Base-by-base conservation (phyloP, 2,113 vertebrate species). In the Nesogale talazaci region DNA sequence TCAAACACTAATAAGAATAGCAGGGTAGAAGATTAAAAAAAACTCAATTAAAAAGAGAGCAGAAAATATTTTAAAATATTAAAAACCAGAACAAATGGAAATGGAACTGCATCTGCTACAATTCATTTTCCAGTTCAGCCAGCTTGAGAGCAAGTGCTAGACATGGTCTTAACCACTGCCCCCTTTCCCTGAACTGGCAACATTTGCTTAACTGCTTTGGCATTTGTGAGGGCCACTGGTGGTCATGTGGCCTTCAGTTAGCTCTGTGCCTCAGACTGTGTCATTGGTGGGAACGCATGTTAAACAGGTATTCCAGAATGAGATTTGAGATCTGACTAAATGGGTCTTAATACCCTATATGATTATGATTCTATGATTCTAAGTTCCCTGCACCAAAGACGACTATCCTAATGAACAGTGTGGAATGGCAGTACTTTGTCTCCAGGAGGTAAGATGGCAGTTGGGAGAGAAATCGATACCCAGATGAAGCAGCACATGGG, bases 201-300 rank as follows among this genome's bases (percentile, higher is more conserved):
- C 72, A n/a, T 8, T 46, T 83, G 29, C 7, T 79, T 23, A 2
- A 8, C 52, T 80, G 9, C 40, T 38, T 70, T 65, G 34, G 11
- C 22, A 31, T 29, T 38, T 82, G 16, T 40, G 25, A 34, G 27
- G 77, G 27, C 46, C 70, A 23, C 46, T 57, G 34, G 79, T 2
- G 7, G 15, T 31, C 42, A 29, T 27, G 19, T 16, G 78, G 2
- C 8, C 31, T 57, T 83, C 27, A 29, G 25, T 3, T 23, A 40
- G 36, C 1, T 4, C 27, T 27, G 56, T 9, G 3, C 6, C 22
- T 27, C 0, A 0, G 42, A 46, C 31, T 34, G 1, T 22, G 2
- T 76, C 72, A 8, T 0, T 2, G 59, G 78, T 10, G 20, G 6
- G 20, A n/a, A 8, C 1, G 61, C 46, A 3, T 31, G n/a, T 17